Base-by-base conservation (phyloP, 2,888 invertebrate species). In the Eurytoma californica region DNA sequence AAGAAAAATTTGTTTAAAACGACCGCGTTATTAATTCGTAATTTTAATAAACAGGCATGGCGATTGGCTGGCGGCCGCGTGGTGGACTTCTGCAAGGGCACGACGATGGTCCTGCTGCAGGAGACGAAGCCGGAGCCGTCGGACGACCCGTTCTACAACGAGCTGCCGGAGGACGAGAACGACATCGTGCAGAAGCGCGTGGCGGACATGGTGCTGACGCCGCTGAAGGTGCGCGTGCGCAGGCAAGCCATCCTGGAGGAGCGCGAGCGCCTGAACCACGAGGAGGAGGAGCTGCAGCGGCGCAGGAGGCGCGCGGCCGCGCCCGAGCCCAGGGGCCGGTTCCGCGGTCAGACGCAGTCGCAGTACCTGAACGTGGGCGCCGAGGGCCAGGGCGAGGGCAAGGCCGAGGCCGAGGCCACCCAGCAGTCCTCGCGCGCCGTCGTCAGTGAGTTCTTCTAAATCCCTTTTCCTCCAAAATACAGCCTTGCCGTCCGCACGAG, bases 331-430 rank as follows among this genome's bases (percentile, higher is more conserved):
- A n/a, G 39, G 30, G 39, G 53, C 53, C 91, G 92, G 28, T 93
- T 92, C 84, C 91, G 95, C 69, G 96, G 96, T 2, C 96, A 96
- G 89, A 96, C 96, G 0, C 96, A 96, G 88, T 95, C 96, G 3
- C 96, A 96, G 88, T 96, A 96, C 88, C 91, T 96, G 84, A 94
- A 94, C 86, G 93, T 93, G 83, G 94, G 94, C 73, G 92, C 92
- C 79, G 93, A 93, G 57, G 91, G 91, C 80, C 87, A 91, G 82
- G 87, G 90, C 77, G 92, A 93, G 60, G 96, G 96, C 20, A 95
- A 94, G 87, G 96, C 96, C 0, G 96, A 96, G 88, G 96, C 96
- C 0, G 95, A 95, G 88, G 95, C 96, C 3, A 94, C 93, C 28
- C 94, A 94, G 60, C 93, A 94, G 84, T 92, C 94, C 14, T 94